phyloP scores from a whole-genome alignment of 1,140 invertebrate species.

The Andricus grossulariae region DNA sequence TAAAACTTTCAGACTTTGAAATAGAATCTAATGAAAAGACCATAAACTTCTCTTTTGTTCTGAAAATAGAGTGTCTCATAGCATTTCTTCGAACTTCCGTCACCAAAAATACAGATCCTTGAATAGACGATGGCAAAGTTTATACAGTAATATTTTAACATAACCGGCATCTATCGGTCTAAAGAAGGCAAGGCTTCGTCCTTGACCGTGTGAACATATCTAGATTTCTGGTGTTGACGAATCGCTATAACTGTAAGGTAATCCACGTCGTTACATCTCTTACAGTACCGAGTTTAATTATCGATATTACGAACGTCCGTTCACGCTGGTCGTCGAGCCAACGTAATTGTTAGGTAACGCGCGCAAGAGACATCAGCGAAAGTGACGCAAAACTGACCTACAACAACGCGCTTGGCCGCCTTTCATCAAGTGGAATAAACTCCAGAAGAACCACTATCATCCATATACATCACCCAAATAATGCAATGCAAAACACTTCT shows the following conservation, averaged over 20 bases:
- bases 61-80: too few relatives aligned
- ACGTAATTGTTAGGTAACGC: slow-evolving; percentile 62
- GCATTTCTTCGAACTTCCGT: too few relatives aligned
- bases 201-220: slow-evolving; percentile 4
- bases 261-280: slow-evolving; percentile 16
- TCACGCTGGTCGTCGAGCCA: slow-evolving; percentile 54
- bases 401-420: slow-evolving; percentile 56
- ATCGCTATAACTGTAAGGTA: neutral
- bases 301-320: slow-evolving; percentile 53
- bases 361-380: slow-evolving; percentile 50
- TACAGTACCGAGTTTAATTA: slow-evolving; percentile 38
- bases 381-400: slow-evolving; percentile 58
- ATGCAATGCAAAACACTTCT: neutral
- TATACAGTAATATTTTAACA: too few relatives aligned
- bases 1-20: too few relatives aligned
- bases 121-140: too few relatives aligned
- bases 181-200: slow-evolving; percentile 6
- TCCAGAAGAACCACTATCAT: slow-evolving; percentile 11
- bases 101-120: too few relatives aligned
- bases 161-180: too few relatives aligned
- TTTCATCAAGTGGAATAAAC: slow-evolving; percentile 46
- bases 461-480: neutral
- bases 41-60: too few relatives aligned
- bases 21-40: too few relatives aligned
- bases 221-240: neutral